Conservation (phyloP, 1,140 invertebrate genomes). For the Drepana arcuata region DNA sequence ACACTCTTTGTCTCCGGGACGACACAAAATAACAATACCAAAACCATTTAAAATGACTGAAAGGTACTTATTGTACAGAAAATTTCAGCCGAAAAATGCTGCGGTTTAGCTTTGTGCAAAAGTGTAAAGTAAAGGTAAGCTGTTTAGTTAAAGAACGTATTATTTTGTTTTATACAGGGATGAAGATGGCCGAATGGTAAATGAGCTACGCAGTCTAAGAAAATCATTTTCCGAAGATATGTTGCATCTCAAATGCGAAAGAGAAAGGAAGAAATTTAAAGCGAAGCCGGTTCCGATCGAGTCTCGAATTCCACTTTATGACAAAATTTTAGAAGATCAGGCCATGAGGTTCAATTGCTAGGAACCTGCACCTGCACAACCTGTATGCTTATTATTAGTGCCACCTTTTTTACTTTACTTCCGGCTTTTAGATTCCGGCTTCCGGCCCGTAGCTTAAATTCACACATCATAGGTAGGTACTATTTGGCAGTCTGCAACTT, state of each 20-base stretch:
- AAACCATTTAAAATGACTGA: conserved; percentile 79
- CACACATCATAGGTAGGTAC: no score
- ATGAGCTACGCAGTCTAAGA: conserved; percentile 52
- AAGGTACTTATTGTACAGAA: no score
- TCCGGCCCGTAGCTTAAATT: no score
- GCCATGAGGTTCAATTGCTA: conserved; percentile 74
- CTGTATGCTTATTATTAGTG: conserved; percentile 22
- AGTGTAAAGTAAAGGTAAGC: no score
- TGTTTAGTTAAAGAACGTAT: no score
- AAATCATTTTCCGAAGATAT: conserved; percentile 62
- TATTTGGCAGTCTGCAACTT: no score
- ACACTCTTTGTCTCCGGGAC: conserved; percentile 33
- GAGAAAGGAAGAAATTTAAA: conserved; percentile 57
- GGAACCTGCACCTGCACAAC: conserved; percentile 4
- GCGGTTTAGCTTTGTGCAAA: no score
- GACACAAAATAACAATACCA: conserved; percentile 72
- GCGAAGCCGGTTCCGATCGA: conserved; percentile 78
- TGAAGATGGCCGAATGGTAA: conserved; percentile 74
- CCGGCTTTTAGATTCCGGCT: no score
- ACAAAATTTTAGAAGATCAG: conserved; percentile 79
- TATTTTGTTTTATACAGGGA: conserved; percentile 72
- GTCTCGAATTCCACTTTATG: conserved; percentile 78
- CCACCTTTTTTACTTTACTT: conserved; percentile 6
- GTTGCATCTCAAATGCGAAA: conserved; percentile 61
- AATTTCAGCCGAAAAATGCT: no score